A percentile compares a stretch with the other conserved stretches of the same genome.
Conservation (phyloP, 1,140 invertebrate genomes). For the Globodera ellingtonae region DNA sequence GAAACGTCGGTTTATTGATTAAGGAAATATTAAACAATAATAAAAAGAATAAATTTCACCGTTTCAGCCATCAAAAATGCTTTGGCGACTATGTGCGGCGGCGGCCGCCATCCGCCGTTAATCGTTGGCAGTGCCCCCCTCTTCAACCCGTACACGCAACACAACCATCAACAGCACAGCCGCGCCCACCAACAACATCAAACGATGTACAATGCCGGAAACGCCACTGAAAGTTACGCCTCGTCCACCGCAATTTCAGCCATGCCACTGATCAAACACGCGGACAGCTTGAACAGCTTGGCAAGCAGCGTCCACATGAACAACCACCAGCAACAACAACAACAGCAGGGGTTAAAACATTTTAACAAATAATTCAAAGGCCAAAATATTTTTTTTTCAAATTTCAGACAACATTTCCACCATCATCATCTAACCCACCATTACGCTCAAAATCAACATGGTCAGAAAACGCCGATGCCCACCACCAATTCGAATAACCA, state of each 20-base stretch:
- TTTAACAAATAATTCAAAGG: neutral
- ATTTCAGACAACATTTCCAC: too few relatives aligned
- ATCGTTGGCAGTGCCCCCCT: neutral
- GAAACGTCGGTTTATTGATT: neutral
- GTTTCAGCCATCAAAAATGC: constrained; percentile 4
- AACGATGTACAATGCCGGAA: neutral
- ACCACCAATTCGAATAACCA: too few relatives aligned
- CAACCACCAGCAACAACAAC: neutral
- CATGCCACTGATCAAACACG: constrained; percentile 14
- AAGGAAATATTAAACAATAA: neutral
- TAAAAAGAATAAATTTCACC: neutral
- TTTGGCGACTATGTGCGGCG: neutral
- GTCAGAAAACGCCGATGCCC: too few relatives aligned
- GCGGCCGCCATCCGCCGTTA: neutral
- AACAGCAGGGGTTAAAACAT: neutral
- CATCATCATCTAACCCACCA: too few relatives aligned
- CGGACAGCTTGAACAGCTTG: constrained; percentile 20
- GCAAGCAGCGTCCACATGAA: neutral
- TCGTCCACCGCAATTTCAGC: constrained; percentile 14
- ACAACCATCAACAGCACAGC: neutral
- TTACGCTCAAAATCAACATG: too few relatives aligned
- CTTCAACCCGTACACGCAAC: neutral
- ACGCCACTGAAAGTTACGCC: constrained; percentile 7
- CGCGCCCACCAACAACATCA: neutral
- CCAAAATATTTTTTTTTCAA: too few relatives aligned